A percentile compares a stretch with the other conserved stretches of the same genome.
These are phyloP conservation scores for Chondrosia reniformis DNA, from an alignment of 37 sponge, comb jelly and placozoan species.

Conservation along the genomic window DNA sequence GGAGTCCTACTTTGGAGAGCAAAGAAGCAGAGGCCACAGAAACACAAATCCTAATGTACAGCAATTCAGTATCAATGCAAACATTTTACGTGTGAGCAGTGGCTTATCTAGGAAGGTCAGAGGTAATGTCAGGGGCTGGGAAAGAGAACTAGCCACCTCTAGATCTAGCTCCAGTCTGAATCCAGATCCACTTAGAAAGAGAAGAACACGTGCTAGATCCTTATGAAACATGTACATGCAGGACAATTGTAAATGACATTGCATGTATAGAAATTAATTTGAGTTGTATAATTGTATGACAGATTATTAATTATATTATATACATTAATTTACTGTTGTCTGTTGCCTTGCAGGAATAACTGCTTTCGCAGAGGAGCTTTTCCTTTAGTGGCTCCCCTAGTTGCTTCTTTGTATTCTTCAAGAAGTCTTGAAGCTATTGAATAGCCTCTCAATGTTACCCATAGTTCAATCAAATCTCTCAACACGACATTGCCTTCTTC, in stretches of 20 bases:
- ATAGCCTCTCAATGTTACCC: neutral
- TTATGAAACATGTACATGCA: neutral
- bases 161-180: too few species aligned
- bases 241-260: too few species aligned
- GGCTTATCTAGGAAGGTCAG: neutral
- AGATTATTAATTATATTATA: neutral
- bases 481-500: neutral
- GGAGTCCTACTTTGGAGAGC: constrained; percentile 23
- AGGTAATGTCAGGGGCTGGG: neutral
- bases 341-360: neutral
- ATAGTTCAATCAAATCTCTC: neutral
- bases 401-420: neutral
- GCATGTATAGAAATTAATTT: too few species aligned
- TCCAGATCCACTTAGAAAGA: too few species aligned
- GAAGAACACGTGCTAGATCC: neutral
- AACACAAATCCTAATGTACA: constrained; percentile 20
- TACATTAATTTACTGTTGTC: neutral
- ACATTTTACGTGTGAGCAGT: constrained; percentile 1
- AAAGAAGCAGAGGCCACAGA: constrained; percentile 13
- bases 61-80: neutral
- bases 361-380: neutral
- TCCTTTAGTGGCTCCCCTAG: neutral
- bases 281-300: too few species aligned
- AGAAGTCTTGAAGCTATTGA: neutral
- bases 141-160: too few species aligned